Percentiles rank a stretch among this genome's conserved stretches.
These are phyloP conservation scores for Pristionchus exspectatus DNA, from an alignment of 2,888 invertebrate genomes.

Conservation along the genomic window DNA sequence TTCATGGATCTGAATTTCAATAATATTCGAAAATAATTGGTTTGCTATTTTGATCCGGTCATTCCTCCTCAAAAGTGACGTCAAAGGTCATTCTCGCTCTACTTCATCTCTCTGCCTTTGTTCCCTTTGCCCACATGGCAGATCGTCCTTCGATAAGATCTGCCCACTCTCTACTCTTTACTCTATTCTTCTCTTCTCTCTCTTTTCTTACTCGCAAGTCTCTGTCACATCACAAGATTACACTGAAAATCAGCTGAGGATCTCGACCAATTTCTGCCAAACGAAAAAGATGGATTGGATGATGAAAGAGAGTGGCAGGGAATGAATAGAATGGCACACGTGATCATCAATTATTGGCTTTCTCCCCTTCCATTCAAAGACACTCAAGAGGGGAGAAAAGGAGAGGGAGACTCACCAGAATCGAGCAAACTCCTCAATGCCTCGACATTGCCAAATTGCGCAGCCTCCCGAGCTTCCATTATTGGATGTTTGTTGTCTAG, in stretches of 20 bases:
- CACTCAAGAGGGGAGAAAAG: background rate
- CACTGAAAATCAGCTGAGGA: conserved; percentile 42
- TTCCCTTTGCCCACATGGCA: conserved; percentile 35
- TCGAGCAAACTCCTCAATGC: conserved; percentile 88
- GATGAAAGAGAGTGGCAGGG: conserved; percentile 3
- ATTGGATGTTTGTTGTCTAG: background rate
- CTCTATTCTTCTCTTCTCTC: conserved; percentile 45
- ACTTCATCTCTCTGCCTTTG: background rate
- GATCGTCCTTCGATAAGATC: conserved; percentile 49
- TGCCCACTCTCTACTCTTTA: background rate
- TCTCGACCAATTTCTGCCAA: background rate
- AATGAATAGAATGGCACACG: background rate
- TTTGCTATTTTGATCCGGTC: background rate
- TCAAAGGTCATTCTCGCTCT: conserved; percentile 38
- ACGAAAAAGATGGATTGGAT: background rate
- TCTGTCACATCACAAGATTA: conserved; percentile 26
- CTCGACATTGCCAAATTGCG: conserved; percentile 93
- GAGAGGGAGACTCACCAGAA: conserved; percentile 84
- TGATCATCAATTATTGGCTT: conserved; percentile 50
- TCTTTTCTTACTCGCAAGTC: background rate
- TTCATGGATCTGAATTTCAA: too few species aligned
- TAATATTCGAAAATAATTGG: background rate
- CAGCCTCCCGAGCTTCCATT: conserved; percentile 92
- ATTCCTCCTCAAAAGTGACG: background rate
- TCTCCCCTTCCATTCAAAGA: conserved; percentile 49